A percentile compares a stretch with the other conserved stretches of the same genome.
phyloP scores from a whole-genome alignment of 2,888 invertebrate genomes.

The Drosophila pegasa region DNA sequence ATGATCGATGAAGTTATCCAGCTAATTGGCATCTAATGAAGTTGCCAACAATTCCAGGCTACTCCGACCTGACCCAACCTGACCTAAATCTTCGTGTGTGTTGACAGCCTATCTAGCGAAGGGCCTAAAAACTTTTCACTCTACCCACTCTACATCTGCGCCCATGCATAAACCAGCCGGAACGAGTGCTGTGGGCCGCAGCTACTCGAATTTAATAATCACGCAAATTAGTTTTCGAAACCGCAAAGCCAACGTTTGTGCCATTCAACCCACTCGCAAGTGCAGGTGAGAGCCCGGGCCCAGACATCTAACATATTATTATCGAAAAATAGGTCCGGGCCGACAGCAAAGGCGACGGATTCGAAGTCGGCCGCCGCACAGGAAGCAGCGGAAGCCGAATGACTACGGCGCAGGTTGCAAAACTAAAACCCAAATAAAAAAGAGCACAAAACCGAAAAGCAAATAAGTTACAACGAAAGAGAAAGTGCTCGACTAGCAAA shows the following conservation, averaged over 20 bases:
- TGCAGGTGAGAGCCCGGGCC: constrained; percentile 5
- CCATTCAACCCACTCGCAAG: constrained; percentile 49
- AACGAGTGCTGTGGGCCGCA: constrained; percentile 9
- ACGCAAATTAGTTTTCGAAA: constrained; percentile 76
- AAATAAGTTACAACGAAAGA: constrained; percentile 11
- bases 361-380: constrained; percentile 42
- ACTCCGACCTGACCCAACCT: constrained; percentile 13
- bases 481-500: constrained; percentile 1
- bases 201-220: constrained; percentile 70
- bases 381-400: constrained; percentile 72
- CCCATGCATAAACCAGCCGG: neutral
- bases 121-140: constrained; percentile 43
- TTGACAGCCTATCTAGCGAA: constrained; percentile 40
- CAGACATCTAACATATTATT: constrained; percentile 74
- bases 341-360: constrained; percentile 1
- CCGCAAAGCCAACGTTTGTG: constrained; percentile 42
- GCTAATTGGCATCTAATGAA: constrained; percentile 67
- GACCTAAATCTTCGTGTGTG: constrained; percentile 48
- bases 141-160: neutral
- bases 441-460: constrained; percentile 16
- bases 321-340: constrained; percentile 67
- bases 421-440: constrained; percentile 46
- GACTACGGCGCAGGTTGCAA: constrained; percentile 62
- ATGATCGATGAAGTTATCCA: constrained; percentile 59
- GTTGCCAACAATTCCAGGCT: constrained; percentile 37